Conservation (phyloP, 2,113 vertebrate species). For the Eolophus roseicapilla region DNA sequence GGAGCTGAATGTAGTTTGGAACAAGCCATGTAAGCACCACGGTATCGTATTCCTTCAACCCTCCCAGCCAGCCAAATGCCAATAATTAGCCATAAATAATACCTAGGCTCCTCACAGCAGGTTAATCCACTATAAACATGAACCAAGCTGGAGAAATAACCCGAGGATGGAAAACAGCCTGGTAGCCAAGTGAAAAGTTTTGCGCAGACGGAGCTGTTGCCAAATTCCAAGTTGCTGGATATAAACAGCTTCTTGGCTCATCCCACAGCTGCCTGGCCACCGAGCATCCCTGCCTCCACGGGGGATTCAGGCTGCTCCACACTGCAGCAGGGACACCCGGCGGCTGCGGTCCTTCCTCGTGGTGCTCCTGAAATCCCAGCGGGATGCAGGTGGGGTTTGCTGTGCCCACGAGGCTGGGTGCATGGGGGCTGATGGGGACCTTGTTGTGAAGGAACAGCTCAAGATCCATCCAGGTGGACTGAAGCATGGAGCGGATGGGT, state of each 20-base stretch:
- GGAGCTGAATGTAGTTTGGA: background rate
- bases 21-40: background rate
- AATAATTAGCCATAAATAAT: slow-evolving; percentile 48
- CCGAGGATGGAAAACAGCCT: slow-evolving; percentile 19
- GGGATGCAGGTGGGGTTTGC: background rate
- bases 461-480: background rate
- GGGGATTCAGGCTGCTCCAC: background rate
- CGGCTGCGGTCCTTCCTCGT: rapidly evolving
- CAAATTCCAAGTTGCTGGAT: background rate
- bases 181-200: background rate
- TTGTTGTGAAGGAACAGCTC: background rate
- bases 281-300: background rate
- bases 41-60: background rate
- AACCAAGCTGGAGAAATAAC: background rate
- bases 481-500: rapidly evolving
- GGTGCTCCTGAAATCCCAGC: rapidly evolving
- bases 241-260: background rate
- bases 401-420: rapidly evolving
- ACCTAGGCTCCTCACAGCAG: slow-evolving; percentile 38
- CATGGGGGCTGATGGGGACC: background rate
- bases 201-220: background rate
- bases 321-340: background rate
- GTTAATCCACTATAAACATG: slow-evolving; percentile 13
- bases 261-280: background rate
- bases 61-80: background rate